These are phyloP conservation scores for Sphinx pinastri DNA, from an alignment of 2,888 invertebrate genomes.

Conservation along the genomic window DNA sequence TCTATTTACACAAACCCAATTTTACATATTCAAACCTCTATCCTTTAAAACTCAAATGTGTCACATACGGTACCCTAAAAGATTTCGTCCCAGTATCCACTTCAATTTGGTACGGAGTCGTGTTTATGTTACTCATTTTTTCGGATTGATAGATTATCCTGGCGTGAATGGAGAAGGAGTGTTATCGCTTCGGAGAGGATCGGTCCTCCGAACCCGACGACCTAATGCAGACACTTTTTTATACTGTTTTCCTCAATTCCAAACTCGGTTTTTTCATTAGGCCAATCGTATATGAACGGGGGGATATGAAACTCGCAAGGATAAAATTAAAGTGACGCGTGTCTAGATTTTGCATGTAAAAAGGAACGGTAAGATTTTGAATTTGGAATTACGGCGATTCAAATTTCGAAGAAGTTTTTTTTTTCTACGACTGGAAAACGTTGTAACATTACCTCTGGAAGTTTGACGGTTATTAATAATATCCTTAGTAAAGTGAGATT, in stretches of 20 bases:
- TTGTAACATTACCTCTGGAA: no score
- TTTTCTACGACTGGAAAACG: background rate
- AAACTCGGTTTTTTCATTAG: slow-evolving; percentile 14
- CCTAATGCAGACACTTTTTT: slow-evolving; percentile 15
- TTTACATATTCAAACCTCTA: background rate
- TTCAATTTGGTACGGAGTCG: slow-evolving; percentile 23
- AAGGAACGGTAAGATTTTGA: background rate
- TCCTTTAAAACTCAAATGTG: background rate
- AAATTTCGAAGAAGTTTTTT: background rate
- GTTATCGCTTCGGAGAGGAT: slow-evolving; percentile 13
- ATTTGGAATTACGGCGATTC: no score
- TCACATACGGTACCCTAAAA: slow-evolving; percentile 7
- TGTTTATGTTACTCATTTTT: slow-evolving; percentile 25
- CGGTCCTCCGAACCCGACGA: slow-evolving; percentile 2
- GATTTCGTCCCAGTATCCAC: slow-evolving; percentile 7
- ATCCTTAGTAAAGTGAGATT: no score
- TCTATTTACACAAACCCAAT: no score
- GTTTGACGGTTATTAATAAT: no score
- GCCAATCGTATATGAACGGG: slow-evolving; percentile 13
- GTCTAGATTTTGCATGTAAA: background rate
- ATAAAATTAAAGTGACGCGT: slow-evolving; percentile 1
- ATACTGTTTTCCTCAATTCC: slow-evolving; percentile 22
- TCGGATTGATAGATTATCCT: slow-evolving; percentile 28
- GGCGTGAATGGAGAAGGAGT: background rate
- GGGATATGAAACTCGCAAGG: background rate